Evolutionary conservation across 2,113 vertebrate genomes (phyloP).

Genomic region (Plectropomus leopardus): DNA sequence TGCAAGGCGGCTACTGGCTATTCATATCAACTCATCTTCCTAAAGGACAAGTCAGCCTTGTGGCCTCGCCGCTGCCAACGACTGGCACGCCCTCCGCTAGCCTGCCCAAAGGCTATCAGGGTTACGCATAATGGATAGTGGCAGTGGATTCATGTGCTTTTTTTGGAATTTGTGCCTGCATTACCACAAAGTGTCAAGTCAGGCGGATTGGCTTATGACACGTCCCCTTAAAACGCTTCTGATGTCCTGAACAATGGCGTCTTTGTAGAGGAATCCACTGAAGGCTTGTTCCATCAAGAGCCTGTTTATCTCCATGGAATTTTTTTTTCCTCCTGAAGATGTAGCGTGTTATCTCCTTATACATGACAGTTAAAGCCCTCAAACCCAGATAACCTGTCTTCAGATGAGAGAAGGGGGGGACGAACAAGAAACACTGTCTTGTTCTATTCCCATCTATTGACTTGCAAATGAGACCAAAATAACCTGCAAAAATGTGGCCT

Average conservation of each 20-base stretch:
- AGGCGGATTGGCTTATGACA: constrained; percentile 61
- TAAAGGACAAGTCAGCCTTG: constrained; percentile 47
- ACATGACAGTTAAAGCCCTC: constrained; percentile 64
- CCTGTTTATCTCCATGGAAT: constrained; percentile 63
- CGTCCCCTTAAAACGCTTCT: constrained; percentile 60
- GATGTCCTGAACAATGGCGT: constrained; percentile 59
- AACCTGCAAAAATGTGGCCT: constrained; percentile 76
- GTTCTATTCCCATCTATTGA: constrained; percentile 74
- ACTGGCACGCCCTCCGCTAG: constrained; percentile 17
- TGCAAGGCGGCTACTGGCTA: constrained; percentile 45
- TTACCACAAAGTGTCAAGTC: constrained; percentile 60
- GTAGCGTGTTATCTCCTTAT: constrained; percentile 63
- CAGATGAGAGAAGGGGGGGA: constrained; percentile 17
- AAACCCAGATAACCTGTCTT: constrained; percentile 73
- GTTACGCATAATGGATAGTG: constrained; percentile 35
- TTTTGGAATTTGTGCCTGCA: constrained; percentile 12
- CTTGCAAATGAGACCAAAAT: constrained; percentile 81
- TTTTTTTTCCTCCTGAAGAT: constrained; percentile 48
- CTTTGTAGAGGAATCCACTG: constrained; percentile 59
- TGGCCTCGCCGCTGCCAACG: constrained; percentile 18
- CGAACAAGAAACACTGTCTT: constrained; percentile 65
- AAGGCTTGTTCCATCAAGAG: constrained; percentile 62
- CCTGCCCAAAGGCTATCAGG: constrained; percentile 17
- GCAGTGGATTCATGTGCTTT: constrained; percentile 35
- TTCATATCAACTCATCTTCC: constrained; percentile 52